Base-by-base conservation (phyloP, 2,797 vertebrate species). In the Linurgus olivaceus region DNA sequence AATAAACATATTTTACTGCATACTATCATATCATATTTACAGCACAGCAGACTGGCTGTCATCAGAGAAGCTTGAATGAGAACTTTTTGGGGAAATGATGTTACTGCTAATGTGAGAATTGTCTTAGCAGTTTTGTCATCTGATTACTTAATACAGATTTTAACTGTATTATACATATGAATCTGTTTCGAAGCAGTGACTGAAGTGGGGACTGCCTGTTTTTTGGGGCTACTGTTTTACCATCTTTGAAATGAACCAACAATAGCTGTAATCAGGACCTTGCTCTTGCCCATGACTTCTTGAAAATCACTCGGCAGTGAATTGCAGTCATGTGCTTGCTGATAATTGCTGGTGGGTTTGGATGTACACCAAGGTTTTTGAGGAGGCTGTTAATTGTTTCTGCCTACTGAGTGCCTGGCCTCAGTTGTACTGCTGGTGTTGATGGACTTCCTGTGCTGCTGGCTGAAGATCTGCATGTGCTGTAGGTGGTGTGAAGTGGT, bases 1-100 rank as follows among this genome's bases (percentile, higher is more conserved):
- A 93, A 91, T 81, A 91, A 95, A 93, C 84, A 67, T 89, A 51
- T 61, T 94, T 92, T 94, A 94, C 79, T 94, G 44, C 76, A 33
- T 91, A 14, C 71, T 90, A 7, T 70, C 61, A 10, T 90, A 19
- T 54, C 89, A 67, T 92, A 63, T 83, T 96, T 95, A 78, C 61
- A 82, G 74, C 71, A 65, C 38, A 68, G 62, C 54, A 81, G 66
- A 68, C 50, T 74, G 66, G 13, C 48, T 91, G 86, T 88, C 66
- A 90, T 75, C 79, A 82, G 82, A 76, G 72, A 81, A 66, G n/a
- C 47, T 50, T 82, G 52, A 52, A 75, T 87, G 45, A 75, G 84
- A 91, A 68, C 42, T 61, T 82, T 62, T 29, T 71, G n/a, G 38
- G 89, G 63, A 88, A 90, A 48, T 85, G 21, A 35, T 90, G 50